phyloP scores from a whole-genome alignment of 2,888 invertebrate species.

The Andricus quercusramuli region DNA sequence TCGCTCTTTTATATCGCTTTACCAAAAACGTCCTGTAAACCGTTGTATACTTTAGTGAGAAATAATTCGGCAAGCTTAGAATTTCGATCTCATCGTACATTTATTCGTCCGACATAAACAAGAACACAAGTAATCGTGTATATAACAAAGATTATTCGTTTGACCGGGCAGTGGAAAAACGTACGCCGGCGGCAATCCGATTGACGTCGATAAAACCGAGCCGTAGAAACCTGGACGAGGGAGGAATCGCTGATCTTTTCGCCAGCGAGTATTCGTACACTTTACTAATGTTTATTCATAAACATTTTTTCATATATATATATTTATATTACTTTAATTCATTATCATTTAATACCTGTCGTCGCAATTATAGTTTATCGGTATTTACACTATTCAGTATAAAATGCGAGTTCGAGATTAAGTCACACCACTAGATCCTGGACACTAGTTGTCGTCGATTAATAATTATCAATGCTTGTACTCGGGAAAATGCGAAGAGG shows the following conservation, averaged over 20 bases:
- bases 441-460: slow-evolving; percentile 77
- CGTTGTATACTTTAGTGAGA: slow-evolving; percentile 23
- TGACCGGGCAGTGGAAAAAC: slow-evolving; percentile 37
- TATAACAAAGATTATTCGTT: slow-evolving; percentile 41
- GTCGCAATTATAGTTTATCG: slow-evolving; percentile 72
- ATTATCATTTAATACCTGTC: slow-evolving; percentile 75
- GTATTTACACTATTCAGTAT: slow-evolving; percentile 77
- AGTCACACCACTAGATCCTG: slow-evolving; percentile 73
- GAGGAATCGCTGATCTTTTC: slow-evolving; percentile 37
- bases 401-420: slow-evolving; percentile 77
- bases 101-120: slow-evolving; percentile 40
- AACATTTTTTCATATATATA: slow-evolving; percentile 67
- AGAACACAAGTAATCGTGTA: slow-evolving; percentile 33
- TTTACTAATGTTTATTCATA: slow-evolving; percentile 77
- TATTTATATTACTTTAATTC: slow-evolving; percentile 74
- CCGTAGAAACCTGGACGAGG: slow-evolving; percentile 39
- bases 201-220: slow-evolving; percentile 36
- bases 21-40: slow-evolving; percentile 15
- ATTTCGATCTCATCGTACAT: slow-evolving; percentile 41
- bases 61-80: slow-evolving; percentile 40
- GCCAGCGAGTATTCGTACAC: slow-evolving; percentile 50
- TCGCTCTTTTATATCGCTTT: not conserved
- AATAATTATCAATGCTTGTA: slow-evolving; percentile 78
- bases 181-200: slow-evolving; percentile 28
- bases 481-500: slow-evolving; percentile 76